Base-by-base conservation (phyloP, 2,888 invertebrate species). In the Cephalotes varians region DNA sequence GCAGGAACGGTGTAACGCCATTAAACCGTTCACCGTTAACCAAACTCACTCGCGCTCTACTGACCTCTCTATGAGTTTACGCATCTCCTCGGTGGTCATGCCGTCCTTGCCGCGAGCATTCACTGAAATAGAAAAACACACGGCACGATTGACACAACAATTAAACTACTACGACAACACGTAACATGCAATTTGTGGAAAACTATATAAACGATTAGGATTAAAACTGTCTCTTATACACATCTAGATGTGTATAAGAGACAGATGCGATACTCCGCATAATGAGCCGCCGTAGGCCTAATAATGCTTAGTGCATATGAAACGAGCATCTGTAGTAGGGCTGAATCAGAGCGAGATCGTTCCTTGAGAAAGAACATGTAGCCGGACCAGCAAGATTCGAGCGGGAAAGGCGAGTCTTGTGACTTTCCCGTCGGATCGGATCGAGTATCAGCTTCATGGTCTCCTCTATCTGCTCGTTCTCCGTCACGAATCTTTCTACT, bases 1-100 rank as follows among this genome's bases (percentile, higher is more conserved):
- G 88, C 86, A 85, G 84, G 80, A 82, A 90, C 88, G 90, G 87
- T 82, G 83, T 74, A 81, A 83, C 81, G 76, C 64, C 73, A 56
- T 67, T 54, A 60, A 62, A 67, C 74, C 81, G 89, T 83, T 77
- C 84, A 84, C 85, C 89, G 90, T 85, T 89, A 84, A 89, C 84
- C 88, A 88, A 89, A 82, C 90, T 85, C 87, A 90, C 89, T 90
- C 90, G 88, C 92, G 90, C 91, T 91, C 92, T 95, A 97, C 97
- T 98, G 97, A 98, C 98, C 98, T 98, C 97, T 98, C 98, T 96
- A 98, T 98, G 96, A 98, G 97, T 97, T 98, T 98, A 96, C 98
- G 97, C 98, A 98, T 98, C 97, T 98, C 98, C 96, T 98, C 98
- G 96, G 97, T 98, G 96, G 98, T 97, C 97, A 98, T 97, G 96